Percentiles rank a stretch among this genome's conserved stretches.
These are phyloP conservation scores for Danio rerio DNA, from an alignment of 2,113 vertebrate genomes.

Conservation along the genomic window GRCz12tu NC_133192.1:53041501-53042000, in stretches of 20 bases:
- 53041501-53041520: neutral
- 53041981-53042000: too few relatives aligned
- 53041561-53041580: slow-evolving; percentile 20
- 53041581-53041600: slow-evolving; percentile 27
- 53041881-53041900: too few relatives aligned
- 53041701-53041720: neutral
- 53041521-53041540: slow-evolving; percentile 31
- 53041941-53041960: too few relatives aligned
- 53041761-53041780: too few relatives aligned
- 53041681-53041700: neutral
- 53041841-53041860: too few relatives aligned
- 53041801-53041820: neutral
- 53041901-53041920: too few relatives aligned
- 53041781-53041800: neutral
- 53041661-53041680: slow-evolving; percentile 29
- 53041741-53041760: neutral
- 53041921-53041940: too few relatives aligned
- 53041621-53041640: slow-evolving; percentile 44
- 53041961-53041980: too few relatives aligned
- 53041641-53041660: slow-evolving; percentile 1
- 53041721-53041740: neutral
- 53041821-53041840: too few relatives aligned
- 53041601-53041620: slow-evolving; percentile 39
- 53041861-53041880: too few relatives aligned
- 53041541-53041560: slow-evolving; percentile 27